phyloP scores from a whole-genome alignment of 2,888 invertebrate genomes.

The Ormia ochracea region DNA sequence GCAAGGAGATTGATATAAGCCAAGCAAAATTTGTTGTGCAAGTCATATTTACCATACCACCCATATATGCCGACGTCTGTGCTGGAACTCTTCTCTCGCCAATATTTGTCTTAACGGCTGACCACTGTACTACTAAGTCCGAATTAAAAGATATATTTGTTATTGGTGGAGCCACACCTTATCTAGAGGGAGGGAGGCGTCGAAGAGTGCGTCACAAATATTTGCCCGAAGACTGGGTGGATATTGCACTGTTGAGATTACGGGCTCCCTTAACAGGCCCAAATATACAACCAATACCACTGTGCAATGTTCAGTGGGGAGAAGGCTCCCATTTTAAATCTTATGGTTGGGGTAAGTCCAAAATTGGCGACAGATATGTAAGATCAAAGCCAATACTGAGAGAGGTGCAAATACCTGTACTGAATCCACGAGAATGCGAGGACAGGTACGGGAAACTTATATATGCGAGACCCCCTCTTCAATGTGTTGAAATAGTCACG shows the following conservation, averaged over 20 bases:
- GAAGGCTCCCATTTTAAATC: not conserved
- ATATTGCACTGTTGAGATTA: not conserved
- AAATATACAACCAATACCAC: not conserved
- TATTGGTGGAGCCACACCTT: not conserved
- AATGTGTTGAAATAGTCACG: not conserved
- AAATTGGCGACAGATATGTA: not conserved
- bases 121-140: not conserved
- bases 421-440: not conserved
- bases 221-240: not conserved
- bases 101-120: not conserved
- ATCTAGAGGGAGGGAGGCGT: not conserved
- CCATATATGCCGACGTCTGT: not conserved
- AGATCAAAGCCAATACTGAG: not conserved
- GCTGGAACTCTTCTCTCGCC: slow-evolving; percentile 12
- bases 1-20: not conserved
- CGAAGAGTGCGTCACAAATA: not conserved
- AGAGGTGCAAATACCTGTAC: not conserved
- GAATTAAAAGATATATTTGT: not conserved
- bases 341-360: slow-evolving; percentile 6
- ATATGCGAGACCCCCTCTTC: not conserved
- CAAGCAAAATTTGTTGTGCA: slow-evolving; percentile 12
- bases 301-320: not conserved
- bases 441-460: not conserved
- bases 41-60: not conserved
- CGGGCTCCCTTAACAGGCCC: not conserved